Evolutionary conservation across 1,140 invertebrate species (phyloP), one percentile per base, ranked within the genome.

Genomic region (Episyrphus balteatus): DNA sequence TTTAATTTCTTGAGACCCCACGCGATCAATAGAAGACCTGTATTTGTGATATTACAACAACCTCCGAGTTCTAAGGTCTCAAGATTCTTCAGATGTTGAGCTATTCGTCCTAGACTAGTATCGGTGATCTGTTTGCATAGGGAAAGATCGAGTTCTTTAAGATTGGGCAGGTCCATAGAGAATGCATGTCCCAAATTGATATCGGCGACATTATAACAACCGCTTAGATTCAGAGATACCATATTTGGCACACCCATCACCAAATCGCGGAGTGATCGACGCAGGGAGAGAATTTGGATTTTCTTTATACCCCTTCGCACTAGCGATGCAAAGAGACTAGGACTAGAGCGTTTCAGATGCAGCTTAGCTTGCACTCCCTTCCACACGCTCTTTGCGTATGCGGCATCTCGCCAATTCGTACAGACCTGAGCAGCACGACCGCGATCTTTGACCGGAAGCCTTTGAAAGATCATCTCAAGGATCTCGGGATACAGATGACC

Each of bases 61-160:
- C 93, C 92, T 13, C 90, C 90, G 15, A 96, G 70, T 56, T 94
- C 88, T 14, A 96, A 71, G 2, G 81, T 80, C 63, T 93, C 86
- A 13, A 96, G 73, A 65, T 92, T 92, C 67, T 84, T 84, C n/a
- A 93, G 68, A 57, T 80, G 81, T 59, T 90, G 82, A 3, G 88
- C 84, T 61, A 95, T 92, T 55, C 82, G 75, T 9, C 81, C 80
- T 5, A 95, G 73, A 21, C 86, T 85, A 1, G 79, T 80, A 68
- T 96, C 92, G 1, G 88, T 91, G 15, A 96, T 82, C 72, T 94
- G 91, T 70, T 97, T 97, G 72, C 93, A 97, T 40, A 96, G 73
- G 5, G 88, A 92, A 11, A 97, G 73, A 65, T 96, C 88, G 32
- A 96, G 73, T 47, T 82, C 75, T 40, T 81, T 85, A 2, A 96